Evolutionary conservation across 2,888 invertebrate species (phyloP).

Genomic region (Poecilus cupreus): DNA sequence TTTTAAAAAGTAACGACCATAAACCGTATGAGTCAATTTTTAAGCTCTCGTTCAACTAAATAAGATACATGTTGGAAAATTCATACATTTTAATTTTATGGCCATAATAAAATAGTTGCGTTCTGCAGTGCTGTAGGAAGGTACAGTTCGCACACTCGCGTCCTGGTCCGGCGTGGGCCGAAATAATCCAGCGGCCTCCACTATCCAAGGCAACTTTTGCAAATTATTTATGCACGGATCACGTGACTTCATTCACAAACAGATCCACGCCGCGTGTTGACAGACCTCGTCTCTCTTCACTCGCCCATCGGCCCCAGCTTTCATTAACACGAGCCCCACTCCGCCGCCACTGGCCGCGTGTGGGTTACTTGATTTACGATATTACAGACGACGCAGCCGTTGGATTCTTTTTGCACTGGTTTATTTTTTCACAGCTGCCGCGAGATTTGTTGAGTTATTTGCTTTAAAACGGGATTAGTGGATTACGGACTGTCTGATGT

Average conservation of each 20-base stretch:
- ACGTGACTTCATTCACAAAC: constrained; percentile 31
- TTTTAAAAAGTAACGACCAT: too few species aligned
- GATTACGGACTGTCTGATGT: not conserved
- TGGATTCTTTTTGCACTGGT: constrained; percentile 18
- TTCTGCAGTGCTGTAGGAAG: too few species aligned
- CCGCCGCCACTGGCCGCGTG: not conserved
- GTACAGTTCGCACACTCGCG: not conserved
- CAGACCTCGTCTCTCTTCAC: not conserved
- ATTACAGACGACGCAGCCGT: not conserved
- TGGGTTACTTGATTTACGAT: not conserved
- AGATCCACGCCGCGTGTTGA: not conserved
- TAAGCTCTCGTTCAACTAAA: too few species aligned
- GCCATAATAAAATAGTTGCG: too few species aligned
- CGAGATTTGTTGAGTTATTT: constrained; percentile 24
- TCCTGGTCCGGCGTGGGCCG: not conserved
- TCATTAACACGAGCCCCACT: constrained; percentile 6
- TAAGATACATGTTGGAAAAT: too few species aligned
- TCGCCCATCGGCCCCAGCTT: not conserved
- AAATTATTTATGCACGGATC: constrained; percentile 19
- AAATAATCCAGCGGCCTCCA: not conserved
- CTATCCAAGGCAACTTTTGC: constrained; percentile 18
- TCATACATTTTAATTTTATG: too few species aligned
- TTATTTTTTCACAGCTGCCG: not conserved
- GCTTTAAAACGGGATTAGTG: constrained; percentile 23
- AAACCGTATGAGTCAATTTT: too few species aligned